Evolutionary conservation across 2,797 vertebrate genomes (phyloP), one percentile per base, ranked within the genome.

Genomic region (Cirrhinus mrigala): DNA sequence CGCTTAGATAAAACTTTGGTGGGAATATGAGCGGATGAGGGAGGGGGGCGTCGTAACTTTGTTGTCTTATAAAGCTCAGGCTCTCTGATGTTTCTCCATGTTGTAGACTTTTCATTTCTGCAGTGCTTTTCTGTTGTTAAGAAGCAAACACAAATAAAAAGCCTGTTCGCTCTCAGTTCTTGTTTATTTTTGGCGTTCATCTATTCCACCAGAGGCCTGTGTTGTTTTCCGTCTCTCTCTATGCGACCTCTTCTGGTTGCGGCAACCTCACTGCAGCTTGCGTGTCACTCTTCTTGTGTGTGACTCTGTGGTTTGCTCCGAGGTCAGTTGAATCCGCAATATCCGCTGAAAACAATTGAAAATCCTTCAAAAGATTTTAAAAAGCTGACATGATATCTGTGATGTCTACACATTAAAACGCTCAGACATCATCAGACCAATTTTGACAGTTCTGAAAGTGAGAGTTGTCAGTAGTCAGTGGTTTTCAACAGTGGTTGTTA

Each of bases 1-100:
- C 79, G 85, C 86, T 68, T n/a, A 91, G 89, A 90, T 91, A 86
- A 89, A 89, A 90, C 90, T 90, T 85, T 60, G 48, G 11, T 54
- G 50, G 69, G 74, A 81, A 58, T 46, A 27, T 78, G 62, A 22
- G 46, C 18, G 58, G 69, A 33, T 46, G 64, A 33, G 69, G 37
- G 24, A 48, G 64, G 66, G 66, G 64, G 40, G 33, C 27, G 60
- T 90, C 84, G 88, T 29, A 90, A 89, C 85, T 89, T 89, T 86
- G 73, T 83, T 87, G 87, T 92, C 85, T 87, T 92, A 89, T 71
- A 87, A 92, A 90, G 87, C 24, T 46, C 80, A 76, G 68, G 22
- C 75, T 56, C 75, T 93, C 80, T 91, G 90, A 92, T 91, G 85
- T 85, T 75, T 83, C 85, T 70, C 66, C 52, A 50, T 79, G 87